Conservation (phyloP, 2,113 vertebrate genomes). For the Camelus dromedarius region DNA sequence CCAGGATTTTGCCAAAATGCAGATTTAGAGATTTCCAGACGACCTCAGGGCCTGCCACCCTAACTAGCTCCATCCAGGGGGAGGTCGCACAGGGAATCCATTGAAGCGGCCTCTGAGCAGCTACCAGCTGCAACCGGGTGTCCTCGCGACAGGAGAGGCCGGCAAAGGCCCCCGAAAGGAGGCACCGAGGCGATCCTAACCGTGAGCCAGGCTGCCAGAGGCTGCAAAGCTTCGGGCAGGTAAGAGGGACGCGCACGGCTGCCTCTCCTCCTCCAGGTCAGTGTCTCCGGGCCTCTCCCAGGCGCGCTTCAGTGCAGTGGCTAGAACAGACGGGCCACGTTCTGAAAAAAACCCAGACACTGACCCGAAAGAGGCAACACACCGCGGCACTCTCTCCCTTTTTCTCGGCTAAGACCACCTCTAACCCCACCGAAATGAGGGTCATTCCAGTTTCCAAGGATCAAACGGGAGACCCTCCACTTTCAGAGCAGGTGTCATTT, state of each 20-base stretch:
- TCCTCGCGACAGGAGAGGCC: background rate
- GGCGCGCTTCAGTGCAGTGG: background rate
- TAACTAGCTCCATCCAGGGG: background rate
- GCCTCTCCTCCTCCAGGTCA: no score
- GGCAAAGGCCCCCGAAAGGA: no score
- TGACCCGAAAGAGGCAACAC: no score
- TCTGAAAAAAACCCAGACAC: background rate
- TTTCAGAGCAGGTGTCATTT: background rate
- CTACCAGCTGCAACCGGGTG: rapidly evolving
- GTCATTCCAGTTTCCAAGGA: background rate
- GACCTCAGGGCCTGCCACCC: background rate
- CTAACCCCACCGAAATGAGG: background rate
- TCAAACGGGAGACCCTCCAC: rapidly evolving
- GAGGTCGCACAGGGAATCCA: background rate
- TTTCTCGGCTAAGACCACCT: background rate
- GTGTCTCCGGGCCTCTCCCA: background rate
- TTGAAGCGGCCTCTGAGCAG: rapidly evolving
- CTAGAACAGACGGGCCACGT: background rate
- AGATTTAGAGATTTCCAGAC: background rate
- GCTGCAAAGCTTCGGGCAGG: background rate
- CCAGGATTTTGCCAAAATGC: no score
- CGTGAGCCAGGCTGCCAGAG: no score
- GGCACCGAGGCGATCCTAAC: no score
- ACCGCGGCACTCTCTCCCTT: no score
- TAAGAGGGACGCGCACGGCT: background rate